These are phyloP conservation scores for Oreohelix idahoensis DNA, from an alignment of 1,140 invertebrate genomes.

Conservation along the genomic window DNA sequence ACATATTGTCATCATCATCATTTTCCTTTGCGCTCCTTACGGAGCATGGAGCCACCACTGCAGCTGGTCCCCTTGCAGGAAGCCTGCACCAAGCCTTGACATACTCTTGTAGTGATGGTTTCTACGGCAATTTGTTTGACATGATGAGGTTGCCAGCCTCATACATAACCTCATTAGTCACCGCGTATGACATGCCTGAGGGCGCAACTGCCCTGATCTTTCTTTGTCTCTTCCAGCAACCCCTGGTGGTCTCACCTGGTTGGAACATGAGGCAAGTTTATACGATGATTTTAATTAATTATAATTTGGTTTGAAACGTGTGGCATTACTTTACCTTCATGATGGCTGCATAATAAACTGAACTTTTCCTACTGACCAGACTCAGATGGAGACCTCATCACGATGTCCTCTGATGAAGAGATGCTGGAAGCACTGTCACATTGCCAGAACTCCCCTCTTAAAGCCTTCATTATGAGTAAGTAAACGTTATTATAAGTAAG, in stretches of 20 bases:
- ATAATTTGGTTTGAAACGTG: background rate
- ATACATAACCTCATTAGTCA: too few relatives aligned
- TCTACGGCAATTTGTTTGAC: too few relatives aligned
- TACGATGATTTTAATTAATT: background rate
- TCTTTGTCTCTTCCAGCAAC: background rate
- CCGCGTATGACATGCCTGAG: too few relatives aligned
- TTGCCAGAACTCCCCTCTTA: background rate
- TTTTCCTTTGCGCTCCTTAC: too few relatives aligned
- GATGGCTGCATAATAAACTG: background rate
- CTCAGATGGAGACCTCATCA: background rate
- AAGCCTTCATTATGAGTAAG: background rate
- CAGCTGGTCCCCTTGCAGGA: too few relatives aligned
- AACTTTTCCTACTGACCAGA: background rate
- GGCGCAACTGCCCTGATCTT: background rate
- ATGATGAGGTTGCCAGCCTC: too few relatives aligned
- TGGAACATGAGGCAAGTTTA: background rate
- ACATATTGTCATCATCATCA: too few relatives aligned
- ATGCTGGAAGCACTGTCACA: background rate
- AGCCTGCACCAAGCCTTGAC: too few relatives aligned
- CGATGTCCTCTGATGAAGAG: background rate
- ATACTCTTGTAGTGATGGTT: too few relatives aligned
- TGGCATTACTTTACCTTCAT: background rate
- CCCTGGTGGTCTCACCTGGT: background rate
- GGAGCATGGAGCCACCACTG: too few relatives aligned
- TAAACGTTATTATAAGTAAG: background rate